Evolutionary conservation across 2,113 vertebrate species (phyloP).

Genomic region (Muntiacus reevesi): DNA sequence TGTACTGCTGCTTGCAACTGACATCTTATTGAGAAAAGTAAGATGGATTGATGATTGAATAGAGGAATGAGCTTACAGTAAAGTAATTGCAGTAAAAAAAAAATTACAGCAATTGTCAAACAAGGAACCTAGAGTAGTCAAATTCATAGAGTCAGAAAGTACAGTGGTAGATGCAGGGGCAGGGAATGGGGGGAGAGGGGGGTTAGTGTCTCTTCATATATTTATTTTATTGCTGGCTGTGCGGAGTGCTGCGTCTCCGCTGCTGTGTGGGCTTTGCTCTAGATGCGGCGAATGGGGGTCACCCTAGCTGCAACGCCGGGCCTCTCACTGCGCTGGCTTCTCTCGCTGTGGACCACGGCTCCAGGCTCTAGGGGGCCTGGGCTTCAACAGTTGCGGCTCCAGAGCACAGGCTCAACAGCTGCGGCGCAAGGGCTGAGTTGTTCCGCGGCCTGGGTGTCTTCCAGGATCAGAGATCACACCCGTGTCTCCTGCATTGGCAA

Average conservation of each 20-base stretch:
- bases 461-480: background rate
- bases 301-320: accelerated
- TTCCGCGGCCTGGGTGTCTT: background rate
- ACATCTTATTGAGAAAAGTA: background rate
- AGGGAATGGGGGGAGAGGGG: background rate
- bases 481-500: background rate
- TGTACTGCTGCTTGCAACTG: background rate
- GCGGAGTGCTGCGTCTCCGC: background rate
- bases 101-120: background rate
- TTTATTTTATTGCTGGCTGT: background rate
- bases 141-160: background rate
- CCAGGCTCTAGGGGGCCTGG: background rate
- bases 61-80: accelerated
- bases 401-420: background rate
- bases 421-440: background rate
- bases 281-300: background rate
- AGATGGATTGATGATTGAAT: background rate
- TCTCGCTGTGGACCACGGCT: background rate
- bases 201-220: accelerated
- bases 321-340: accelerated
- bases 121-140: background rate
- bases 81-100: background rate
- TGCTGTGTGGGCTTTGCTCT: no score
- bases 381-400: accelerated
- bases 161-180: background rate